A percentile compares a stretch with the other conserved stretches of the same genome.
Conservation (phyloP, 2,797 vertebrate genomes). For the Pseudochromis fuscus region DNA sequence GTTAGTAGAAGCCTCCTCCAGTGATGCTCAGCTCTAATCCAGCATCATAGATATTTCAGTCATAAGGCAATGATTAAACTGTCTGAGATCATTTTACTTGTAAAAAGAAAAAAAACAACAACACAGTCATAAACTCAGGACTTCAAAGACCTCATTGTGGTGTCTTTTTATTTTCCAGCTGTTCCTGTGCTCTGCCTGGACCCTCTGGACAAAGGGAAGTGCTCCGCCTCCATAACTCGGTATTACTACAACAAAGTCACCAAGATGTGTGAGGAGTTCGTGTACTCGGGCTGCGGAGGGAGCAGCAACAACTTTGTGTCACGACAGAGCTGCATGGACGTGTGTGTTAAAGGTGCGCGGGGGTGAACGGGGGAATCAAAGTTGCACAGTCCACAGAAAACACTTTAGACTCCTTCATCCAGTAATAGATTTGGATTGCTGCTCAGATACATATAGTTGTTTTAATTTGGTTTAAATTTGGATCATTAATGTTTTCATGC, state of each 20-base stretch:
- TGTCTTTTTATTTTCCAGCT: conserved; percentile 69
- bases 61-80: background rate
- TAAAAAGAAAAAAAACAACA: no score
- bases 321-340: conserved; percentile 82
- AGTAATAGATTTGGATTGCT: background rate
- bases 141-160: background rate
- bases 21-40: background rate
- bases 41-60: background rate
- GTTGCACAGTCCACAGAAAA: conserved; percentile 1
- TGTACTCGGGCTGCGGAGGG: conserved; percentile 92
- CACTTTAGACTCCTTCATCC: background rate
- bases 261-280: conserved; percentile 89
- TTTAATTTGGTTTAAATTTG: conserved; percentile 17
- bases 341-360: conserved; percentile 87
- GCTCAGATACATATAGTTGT: background rate
- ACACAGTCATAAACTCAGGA: background rate
- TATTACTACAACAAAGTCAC: conserved; percentile 89
- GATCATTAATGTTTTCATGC: no score
- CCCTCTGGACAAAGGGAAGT: conserved; percentile 89
- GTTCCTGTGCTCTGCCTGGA: conserved; percentile 89
- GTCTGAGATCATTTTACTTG: no score
- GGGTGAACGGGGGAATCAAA: background rate
- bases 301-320: conserved; percentile 93
- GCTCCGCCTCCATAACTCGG: conserved; percentile 89
- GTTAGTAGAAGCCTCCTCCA: conserved; percentile 71